Percentiles rank a stretch among this genome's conserved stretches.
Conservation (phyloP, 2,113 vertebrate species). For the Nyctibius bracteatus region DNA sequence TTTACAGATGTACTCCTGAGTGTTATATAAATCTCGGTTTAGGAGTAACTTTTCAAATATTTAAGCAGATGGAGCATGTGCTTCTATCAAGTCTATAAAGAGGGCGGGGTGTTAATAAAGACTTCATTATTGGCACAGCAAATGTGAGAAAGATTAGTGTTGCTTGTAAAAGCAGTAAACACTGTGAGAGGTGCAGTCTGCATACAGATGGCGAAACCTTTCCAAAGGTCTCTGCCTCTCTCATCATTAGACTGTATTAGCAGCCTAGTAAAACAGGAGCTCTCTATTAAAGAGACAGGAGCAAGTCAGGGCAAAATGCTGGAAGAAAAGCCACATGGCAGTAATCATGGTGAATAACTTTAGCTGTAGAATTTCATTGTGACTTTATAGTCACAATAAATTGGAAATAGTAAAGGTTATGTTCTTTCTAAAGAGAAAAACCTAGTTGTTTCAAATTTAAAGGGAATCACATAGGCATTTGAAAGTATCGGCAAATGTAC, state of each 20-base stretch:
- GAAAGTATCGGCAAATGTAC: conserved; percentile 8
- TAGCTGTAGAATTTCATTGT: conserved; percentile 52
- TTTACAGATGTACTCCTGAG: not conserved
- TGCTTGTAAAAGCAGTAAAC: conserved; percentile 26
- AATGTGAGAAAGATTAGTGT: conserved; percentile 9
- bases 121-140: conserved; percentile 6
- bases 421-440: conserved; percentile 24
- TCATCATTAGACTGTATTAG: not conserved
- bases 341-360: conserved; percentile 34
- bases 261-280: not conserved
- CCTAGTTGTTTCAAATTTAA: not conserved
- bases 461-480: not conserved
- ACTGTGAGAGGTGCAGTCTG: not conserved
- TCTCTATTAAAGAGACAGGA: not conserved
- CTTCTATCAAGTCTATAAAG: not conserved
- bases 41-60: conserved; percentile 33
- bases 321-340: conserved; percentile 3
- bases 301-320: conserved; percentile 3
- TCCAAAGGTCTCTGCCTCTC: not conserved
- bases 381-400: conserved; percentile 57
- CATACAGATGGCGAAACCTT: not conserved
- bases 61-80: conserved; percentile 37
- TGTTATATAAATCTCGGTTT: not conserved
- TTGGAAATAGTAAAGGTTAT: conserved; percentile 31
- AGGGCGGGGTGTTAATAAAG: conserved; percentile 16